Conservation (phyloP, 2,888 invertebrate genomes). For the Pemphredon lugubris region DNA sequence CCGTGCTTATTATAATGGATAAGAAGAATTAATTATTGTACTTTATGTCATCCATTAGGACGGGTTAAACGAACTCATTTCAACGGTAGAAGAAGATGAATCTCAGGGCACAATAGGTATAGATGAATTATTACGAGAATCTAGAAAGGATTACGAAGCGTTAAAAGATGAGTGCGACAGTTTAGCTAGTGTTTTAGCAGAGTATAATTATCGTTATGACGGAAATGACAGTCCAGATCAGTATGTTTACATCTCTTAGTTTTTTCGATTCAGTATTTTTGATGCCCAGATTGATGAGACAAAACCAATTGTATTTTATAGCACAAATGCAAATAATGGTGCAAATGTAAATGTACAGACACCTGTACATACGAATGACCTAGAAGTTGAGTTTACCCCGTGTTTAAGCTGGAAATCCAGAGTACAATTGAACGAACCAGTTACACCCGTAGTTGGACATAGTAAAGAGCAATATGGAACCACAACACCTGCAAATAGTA, state of each 20-base stretch:
- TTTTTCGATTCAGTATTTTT: not conserved
- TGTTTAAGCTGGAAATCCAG: constrained; percentile 30
- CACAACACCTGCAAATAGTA: constrained; percentile 17
- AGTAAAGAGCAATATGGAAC: not conserved
- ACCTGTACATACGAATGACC: not conserved
- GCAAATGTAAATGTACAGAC: not conserved
- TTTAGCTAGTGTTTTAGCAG: constrained; percentile 38
- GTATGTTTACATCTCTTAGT: constrained; percentile 15
- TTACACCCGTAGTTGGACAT: not conserved
- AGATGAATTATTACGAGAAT: constrained; percentile 22
- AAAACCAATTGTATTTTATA: constrained; percentile 10
- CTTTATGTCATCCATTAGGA: constrained; percentile 9
- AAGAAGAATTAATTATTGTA: not conserved
- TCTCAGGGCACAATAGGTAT: not conserved
- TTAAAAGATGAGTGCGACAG: constrained; percentile 35
- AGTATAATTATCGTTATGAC: constrained; percentile 47
- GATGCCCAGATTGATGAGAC: not conserved
- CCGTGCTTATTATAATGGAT: not conserved
- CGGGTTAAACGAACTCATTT: constrained; percentile 8
- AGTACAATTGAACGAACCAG: constrained; percentile 1
- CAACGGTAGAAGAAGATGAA: not conserved
- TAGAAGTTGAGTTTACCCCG: constrained; percentile 40
- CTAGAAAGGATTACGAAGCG: constrained; percentile 13
- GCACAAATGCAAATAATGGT: not conserved
- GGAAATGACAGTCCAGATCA: constrained; percentile 1